Conservation (phyloP, 2,113 vertebrate species). For the Athene cunicularia region DNA sequence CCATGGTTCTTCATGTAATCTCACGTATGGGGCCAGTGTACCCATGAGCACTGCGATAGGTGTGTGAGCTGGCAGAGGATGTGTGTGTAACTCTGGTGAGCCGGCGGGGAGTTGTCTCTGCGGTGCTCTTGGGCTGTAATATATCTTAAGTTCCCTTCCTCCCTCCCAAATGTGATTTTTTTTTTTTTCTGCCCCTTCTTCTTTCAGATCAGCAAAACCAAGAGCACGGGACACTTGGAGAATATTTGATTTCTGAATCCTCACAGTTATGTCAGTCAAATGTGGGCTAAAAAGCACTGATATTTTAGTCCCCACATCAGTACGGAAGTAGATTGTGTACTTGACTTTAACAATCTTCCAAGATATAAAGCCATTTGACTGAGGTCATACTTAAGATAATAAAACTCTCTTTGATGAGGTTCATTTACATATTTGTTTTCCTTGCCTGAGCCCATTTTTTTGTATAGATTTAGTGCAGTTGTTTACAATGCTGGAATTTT, state of each 20-base stretch:
- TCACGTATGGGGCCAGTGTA: neutral
- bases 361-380: conserved; percentile 58
- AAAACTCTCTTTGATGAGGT: conserved; percentile 64
- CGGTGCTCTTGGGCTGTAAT: neutral
- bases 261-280: neutral
- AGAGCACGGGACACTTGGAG: neutral
- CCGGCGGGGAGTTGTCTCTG: neutral
- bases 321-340: neutral
- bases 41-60: neutral
- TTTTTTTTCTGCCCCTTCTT: neutral
- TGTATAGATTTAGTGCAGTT: conserved; percentile 52
- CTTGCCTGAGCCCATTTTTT: conserved; percentile 51
- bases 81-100: neutral
- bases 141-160: neutral
- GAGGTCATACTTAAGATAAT: conserved; percentile 55
- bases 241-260: neutral
- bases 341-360: conserved; percentile 39
- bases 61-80: neutral
- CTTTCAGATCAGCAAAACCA: neutral
- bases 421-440: conserved; percentile 77
- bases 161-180: neutral
- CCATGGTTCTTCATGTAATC: neutral
- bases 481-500: conserved; percentile 68
- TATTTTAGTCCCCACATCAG: neutral
- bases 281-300: neutral